Conservation (phyloP, 2,113 vertebrate genomes). For the Boulengeromyrus knoepffleri region DNA sequence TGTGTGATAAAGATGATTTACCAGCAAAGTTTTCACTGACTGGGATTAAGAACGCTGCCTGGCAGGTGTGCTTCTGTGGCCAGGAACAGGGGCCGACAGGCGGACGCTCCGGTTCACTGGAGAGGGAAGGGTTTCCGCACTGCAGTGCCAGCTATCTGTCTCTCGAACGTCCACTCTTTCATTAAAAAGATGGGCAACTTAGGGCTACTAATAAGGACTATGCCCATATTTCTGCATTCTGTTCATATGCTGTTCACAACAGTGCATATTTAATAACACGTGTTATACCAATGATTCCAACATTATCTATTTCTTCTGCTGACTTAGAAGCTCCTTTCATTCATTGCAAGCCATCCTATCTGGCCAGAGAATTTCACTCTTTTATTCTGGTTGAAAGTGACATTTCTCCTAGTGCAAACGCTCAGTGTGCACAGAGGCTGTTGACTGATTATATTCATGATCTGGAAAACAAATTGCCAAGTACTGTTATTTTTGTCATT, state of each 20-base stretch:
- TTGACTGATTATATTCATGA: background rate
- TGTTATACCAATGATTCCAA: background rate
- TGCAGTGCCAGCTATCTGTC: background rate
- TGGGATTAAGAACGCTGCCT: background rate
- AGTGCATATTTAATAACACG: background rate
- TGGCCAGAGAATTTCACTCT: background rate
- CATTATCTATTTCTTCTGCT: background rate
- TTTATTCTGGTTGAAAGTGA: background rate
- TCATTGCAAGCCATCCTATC: background rate
- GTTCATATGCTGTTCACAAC: background rate
- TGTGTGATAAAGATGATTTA: background rate
- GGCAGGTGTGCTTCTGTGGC: background rate
- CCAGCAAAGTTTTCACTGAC: background rate
- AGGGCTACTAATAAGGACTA: background rate
- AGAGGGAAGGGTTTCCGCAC: background rate
- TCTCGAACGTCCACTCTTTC: background rate
- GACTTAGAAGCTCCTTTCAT: background rate
- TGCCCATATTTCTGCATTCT: background rate
- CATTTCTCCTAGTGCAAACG: background rate
- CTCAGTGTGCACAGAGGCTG: background rate
- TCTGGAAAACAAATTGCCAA: background rate
- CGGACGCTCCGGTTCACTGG: background rate
- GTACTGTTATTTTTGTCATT: background rate
- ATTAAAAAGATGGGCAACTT: background rate
- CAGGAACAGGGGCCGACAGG: background rate